phyloP scores from a whole-genome alignment of 2,113 vertebrate genomes.

The Semicossyphus pulcher region DNA sequence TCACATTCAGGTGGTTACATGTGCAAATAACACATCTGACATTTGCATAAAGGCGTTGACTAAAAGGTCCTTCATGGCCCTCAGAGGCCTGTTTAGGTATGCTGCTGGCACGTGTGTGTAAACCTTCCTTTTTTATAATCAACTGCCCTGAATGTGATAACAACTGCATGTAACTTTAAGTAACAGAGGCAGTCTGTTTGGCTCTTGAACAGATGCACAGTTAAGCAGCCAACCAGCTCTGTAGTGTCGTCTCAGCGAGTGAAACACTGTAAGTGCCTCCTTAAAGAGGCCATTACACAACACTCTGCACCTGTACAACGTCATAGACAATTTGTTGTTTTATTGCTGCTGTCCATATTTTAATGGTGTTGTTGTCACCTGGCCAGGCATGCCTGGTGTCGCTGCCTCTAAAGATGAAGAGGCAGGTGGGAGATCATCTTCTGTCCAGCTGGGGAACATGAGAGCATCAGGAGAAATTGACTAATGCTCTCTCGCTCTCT shows the following conservation, averaged over 20 bases:
- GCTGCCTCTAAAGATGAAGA: not conserved
- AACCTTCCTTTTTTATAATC: not conserved
- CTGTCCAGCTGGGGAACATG: conserved; percentile 10
- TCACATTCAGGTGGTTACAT: too few species aligned
- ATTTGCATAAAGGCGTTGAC: too few species aligned
- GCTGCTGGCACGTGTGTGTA: too few species aligned
- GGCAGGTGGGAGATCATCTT: not conserved
- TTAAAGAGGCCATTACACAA: not conserved
- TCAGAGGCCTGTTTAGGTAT: too few species aligned
- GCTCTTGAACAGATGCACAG: not conserved
- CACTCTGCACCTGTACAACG: not conserved
- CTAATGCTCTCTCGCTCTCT: not conserved
- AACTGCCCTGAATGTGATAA: not conserved
- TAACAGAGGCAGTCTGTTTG: not conserved
- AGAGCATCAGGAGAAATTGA: conserved; percentile 1
- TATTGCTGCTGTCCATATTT: not conserved
- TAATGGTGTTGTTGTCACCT: not conserved
- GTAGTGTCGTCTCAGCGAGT: not conserved
- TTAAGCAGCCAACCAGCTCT: not conserved
- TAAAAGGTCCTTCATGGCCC: too few species aligned
- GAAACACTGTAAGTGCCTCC: not conserved
- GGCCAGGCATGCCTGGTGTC: not conserved
- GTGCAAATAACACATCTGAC: too few species aligned
- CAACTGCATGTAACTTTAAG: not conserved
- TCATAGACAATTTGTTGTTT: not conserved